These are phyloP conservation scores for Platalea minor DNA, from an alignment of 2,797 vertebrate genomes.

Conservation along the genomic window DNA sequence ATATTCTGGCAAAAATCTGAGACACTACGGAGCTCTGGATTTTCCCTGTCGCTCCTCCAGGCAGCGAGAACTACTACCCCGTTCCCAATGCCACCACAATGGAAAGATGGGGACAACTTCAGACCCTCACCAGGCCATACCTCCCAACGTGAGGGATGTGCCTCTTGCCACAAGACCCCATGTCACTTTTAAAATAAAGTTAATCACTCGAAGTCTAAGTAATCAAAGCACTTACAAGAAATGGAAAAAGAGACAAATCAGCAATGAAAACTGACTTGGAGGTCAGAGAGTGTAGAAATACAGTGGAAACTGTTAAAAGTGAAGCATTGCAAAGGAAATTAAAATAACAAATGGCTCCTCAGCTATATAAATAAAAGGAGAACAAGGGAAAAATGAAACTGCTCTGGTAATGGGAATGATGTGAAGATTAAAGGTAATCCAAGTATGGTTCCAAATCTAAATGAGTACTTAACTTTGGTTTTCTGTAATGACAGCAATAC, in stretches of 20 bases:
- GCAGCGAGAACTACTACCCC: fast-evolving
- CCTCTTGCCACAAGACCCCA: not conserved
- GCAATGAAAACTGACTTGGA: not conserved
- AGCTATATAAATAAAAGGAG: not conserved
- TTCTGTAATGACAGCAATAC: not conserved
- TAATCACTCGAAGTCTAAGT: not conserved
- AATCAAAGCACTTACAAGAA: not conserved
- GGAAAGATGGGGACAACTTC: not conserved
- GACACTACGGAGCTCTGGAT: not conserved
- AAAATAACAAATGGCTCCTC: not conserved
- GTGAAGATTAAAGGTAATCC: not conserved
- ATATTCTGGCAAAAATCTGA: not conserved
- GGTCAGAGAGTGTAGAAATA: not conserved
- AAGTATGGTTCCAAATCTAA: not conserved
- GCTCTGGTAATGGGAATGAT: not conserved
- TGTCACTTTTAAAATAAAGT: not conserved
- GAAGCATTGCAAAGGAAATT: not conserved
- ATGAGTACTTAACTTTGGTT: not conserved
- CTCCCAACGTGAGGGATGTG: fast-evolving
- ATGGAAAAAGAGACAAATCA: not conserved
- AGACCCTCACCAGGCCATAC: not conserved
- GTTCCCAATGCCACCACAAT: fast-evolving
- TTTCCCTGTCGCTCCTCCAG: not conserved
- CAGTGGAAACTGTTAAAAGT: not conserved
- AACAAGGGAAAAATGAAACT: not conserved